A percentile compares a stretch with the other conserved stretches of the same genome.
Evolutionary conservation across 2,797 vertebrate genomes (phyloP).

Genomic region (Mus spretus): DNA sequence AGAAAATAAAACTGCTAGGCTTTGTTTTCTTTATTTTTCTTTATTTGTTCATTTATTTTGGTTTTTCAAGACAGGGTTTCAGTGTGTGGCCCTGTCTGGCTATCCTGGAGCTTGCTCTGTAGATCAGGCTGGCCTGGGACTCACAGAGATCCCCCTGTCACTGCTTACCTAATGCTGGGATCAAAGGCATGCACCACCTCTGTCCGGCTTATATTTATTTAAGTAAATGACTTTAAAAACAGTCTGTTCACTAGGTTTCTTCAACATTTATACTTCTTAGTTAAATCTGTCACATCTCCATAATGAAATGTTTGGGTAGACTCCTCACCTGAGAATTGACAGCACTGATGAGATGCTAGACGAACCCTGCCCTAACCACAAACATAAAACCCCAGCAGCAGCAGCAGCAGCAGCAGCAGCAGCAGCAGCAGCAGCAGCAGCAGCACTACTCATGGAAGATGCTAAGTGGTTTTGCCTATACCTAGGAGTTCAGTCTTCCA

Average conservation of each 20-base stretch:
- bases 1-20: slow-evolving; percentile 56
- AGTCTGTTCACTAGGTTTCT: neutral
- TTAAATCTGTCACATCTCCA: slow-evolving; percentile 10
- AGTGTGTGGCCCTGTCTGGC: neutral
- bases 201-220: slow-evolving; percentile 15
- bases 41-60: neutral
- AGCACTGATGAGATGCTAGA: slow-evolving; percentile 52
- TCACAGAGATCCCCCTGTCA: neutral
- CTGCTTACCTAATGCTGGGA: neutral
- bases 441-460: slow-evolving; percentile 35
- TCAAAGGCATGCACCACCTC: neutral
- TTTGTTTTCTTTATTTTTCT: neutral
- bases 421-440: too few species aligned
- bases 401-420: too few species aligned
- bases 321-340: slow-evolving; percentile 42
- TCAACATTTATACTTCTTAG: slow-evolving; percentile 53
- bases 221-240: slow-evolving; percentile 51
- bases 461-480: slow-evolving; percentile 38
- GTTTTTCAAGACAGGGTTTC: neutral
- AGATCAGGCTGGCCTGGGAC: neutral
- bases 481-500: slow-evolving; percentile 45
- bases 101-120: neutral
- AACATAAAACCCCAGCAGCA: slow-evolving; percentile 23
- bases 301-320: slow-evolving; percentile 54
- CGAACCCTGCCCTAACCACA: slow-evolving; percentile 37